Percentiles rank a stretch among this genome's conserved stretches.
Conservation (phyloP, 35 echinoderm and acorn worm genomes). For the Hemicentrotus pulcherrimus region DNA sequence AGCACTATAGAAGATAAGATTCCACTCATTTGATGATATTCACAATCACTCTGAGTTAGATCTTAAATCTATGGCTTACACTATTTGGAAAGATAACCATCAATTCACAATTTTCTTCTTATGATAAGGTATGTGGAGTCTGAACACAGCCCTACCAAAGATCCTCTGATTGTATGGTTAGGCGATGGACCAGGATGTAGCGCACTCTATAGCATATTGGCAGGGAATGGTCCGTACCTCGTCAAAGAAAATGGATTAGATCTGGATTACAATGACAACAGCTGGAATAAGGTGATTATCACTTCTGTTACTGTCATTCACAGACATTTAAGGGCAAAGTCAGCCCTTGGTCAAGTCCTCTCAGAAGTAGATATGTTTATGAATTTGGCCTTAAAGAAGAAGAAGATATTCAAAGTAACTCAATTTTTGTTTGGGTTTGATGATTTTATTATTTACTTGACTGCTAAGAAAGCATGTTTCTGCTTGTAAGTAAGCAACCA, state of each 20-base stretch:
- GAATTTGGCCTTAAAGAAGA: no score
- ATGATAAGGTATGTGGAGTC: conserved; percentile 74
- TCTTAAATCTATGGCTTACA: not conserved
- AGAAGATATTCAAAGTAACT: no score
- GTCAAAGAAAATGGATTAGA: conserved; percentile 65
- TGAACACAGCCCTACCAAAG: conserved; percentile 58
- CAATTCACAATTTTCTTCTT: not conserved
- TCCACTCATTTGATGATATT: not conserved
- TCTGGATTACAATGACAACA: conserved; percentile 75
- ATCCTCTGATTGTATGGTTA: conserved; percentile 85
- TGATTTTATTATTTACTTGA: no score
- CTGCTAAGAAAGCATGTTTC: no score
- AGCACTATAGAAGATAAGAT: no score
- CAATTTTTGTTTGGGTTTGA: no score
- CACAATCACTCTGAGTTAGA: not conserved
- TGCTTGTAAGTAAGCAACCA: no score
- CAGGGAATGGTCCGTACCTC: conserved; percentile 81
- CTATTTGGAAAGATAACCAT: not conserved
- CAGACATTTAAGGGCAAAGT: no score
- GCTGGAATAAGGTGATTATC: conserved; percentile 79
- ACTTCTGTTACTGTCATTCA: not conserved
- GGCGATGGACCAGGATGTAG: conserved; percentile 93
- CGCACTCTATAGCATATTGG: conserved; percentile 68
- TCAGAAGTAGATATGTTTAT: no score
- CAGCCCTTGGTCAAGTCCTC: no score